phyloP scores from a whole-genome alignment of 2,888 invertebrate genomes.

The Eilema caniola region DNA sequence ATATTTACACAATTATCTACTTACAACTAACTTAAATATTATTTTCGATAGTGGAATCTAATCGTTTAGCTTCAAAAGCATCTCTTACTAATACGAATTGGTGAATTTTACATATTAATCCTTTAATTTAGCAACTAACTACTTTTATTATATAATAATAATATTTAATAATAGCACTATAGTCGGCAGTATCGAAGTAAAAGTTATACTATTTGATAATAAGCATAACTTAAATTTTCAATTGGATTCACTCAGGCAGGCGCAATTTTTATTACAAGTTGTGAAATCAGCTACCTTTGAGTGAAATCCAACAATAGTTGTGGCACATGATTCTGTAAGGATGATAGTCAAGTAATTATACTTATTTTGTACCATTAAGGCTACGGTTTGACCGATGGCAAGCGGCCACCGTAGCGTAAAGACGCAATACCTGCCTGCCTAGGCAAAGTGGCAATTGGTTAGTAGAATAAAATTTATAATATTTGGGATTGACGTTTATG shows the following conservation, averaged over 20 bases:
- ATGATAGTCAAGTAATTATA: neutral
- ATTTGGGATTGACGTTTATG: no score
- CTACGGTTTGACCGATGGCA: neutral
- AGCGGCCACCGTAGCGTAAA: neutral
- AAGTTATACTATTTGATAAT: neutral
- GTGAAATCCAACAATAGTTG: neutral
- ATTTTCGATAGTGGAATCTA: conserved; percentile 69
- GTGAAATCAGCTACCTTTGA: neutral
- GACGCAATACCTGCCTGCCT: neutral
- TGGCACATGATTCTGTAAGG: neutral
- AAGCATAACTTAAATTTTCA: neutral
- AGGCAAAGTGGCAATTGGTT: no score
- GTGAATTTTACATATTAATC: neutral
- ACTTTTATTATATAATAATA: neutral
- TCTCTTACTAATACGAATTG: conserved; percentile 7
- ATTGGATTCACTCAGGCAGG: neutral
- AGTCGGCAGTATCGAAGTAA: neutral
- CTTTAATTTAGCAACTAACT: neutral
- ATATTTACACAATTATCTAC: conserved; percentile 47
- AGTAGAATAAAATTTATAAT: no score
- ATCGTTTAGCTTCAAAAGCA: conserved; percentile 37
- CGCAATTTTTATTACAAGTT: neutral
- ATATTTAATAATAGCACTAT: neutral
- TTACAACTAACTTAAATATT: conserved; percentile 31
- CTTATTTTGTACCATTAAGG: conserved; percentile 4